Evolutionary conservation across 2,113 vertebrate genomes (phyloP).

Genomic region (Oreotragus oreotragus): DNA sequence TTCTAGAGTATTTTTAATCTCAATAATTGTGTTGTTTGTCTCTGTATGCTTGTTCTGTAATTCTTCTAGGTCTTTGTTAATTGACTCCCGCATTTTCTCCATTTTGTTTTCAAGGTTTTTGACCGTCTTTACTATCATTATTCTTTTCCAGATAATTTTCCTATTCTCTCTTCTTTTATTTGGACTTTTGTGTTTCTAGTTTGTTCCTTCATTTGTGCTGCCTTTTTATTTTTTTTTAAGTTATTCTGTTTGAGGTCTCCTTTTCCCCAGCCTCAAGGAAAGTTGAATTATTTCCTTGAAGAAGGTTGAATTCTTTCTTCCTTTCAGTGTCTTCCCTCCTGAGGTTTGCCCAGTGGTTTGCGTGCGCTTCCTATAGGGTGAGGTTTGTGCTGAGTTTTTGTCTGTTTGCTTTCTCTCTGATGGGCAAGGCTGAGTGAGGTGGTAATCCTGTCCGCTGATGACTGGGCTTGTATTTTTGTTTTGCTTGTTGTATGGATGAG

Average conservation of each 20-base stretch:
- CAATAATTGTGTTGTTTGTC: not conserved
- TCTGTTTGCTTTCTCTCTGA: not conserved
- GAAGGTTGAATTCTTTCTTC: not conserved
- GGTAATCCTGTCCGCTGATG: not conserved
- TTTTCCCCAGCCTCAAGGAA: not conserved
- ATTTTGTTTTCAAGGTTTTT: not conserved
- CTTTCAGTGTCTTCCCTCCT: not conserved
- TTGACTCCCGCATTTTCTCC: not conserved
- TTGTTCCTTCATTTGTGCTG: not conserved
- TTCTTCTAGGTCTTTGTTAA: not conserved
- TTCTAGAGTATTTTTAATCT: not conserved
- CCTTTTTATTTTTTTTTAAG: not conserved
- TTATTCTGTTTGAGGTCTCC: not conserved
- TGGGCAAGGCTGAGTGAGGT: not conserved
- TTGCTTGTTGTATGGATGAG: not conserved
- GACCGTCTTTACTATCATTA: not conserved
- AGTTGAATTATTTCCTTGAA: not conserved
- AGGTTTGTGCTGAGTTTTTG: not conserved
- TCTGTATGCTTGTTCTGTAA: not conserved
- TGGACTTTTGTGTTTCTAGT: not conserved
- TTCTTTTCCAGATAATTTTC: not conserved
- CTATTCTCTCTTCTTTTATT: not conserved
- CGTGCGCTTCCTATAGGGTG: not conserved
- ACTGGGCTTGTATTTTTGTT: rapidly evolving
- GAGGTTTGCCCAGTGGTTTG: not conserved